Conservation (phyloP, 2,113 vertebrate genomes). For the Phyllostomus hastatus region DNA sequence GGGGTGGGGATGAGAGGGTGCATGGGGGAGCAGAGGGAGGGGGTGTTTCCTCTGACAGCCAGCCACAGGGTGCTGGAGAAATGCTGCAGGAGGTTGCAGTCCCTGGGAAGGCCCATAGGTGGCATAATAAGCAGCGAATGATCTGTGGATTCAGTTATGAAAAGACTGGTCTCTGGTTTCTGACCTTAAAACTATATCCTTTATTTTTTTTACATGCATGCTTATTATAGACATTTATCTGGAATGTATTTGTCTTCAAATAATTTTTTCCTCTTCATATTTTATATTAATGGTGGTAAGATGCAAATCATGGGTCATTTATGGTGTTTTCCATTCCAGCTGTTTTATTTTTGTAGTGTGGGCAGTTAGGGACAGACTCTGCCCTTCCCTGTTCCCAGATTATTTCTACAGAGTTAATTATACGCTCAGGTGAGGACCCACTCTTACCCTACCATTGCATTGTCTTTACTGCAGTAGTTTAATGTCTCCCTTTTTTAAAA, state of each 20-base stretch:
- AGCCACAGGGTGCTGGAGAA: background rate
- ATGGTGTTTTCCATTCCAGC: background rate
- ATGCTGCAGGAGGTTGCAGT: background rate
- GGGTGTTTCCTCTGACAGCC: background rate
- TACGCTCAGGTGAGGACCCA: background rate
- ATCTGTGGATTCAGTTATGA: background rate
- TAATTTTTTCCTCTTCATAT: background rate
- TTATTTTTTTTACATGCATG: background rate
- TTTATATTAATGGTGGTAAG: background rate
- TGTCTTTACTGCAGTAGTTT: background rate
- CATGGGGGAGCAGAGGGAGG: background rate
- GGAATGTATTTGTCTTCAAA: background rate
- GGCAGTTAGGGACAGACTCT: background rate
- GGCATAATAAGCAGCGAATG: background rate
- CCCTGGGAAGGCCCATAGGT: background rate
- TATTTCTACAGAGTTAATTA: background rate
- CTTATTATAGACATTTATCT: background rate
- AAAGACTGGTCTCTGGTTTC: background rate
- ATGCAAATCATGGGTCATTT: background rate
- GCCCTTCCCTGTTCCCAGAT: background rate
- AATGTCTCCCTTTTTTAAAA: background rate
- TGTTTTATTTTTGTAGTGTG: background rate
- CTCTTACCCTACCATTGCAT: background rate
- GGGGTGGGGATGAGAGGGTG: background rate
- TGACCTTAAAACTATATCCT: background rate